Percentiles rank a stretch among this genome's conserved stretches.
Evolutionary conservation across 2,113 vertebrate species (phyloP).

Genomic region (Lepidothrix coronata): DNA sequence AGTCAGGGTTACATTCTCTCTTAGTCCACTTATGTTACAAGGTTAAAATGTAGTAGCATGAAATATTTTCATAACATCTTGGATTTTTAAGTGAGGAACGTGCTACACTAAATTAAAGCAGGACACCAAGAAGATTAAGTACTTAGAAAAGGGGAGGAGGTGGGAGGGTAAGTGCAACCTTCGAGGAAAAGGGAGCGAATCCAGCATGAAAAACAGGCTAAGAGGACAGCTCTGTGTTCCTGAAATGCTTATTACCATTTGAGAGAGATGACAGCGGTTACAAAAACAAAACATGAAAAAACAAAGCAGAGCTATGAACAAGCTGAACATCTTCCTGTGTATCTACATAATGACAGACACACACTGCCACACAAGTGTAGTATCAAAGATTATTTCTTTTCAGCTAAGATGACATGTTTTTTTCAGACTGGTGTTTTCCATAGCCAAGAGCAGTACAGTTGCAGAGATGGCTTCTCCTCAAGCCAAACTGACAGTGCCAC

Average conservation of each 20-base stretch:
- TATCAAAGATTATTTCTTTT: neutral
- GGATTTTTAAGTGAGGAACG: slow-evolving; percentile 4
- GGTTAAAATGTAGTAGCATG: neutral
- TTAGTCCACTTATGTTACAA: neutral
- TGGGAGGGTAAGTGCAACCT: neutral
- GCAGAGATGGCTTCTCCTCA: neutral
- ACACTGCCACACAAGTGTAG: neutral
- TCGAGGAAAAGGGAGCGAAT: neutral
- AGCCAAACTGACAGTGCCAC: neutral
- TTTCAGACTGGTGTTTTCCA: neutral
- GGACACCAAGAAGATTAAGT: neutral
- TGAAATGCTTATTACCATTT: neutral
- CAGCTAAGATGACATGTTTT: neutral
- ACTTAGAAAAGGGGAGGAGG: neutral
- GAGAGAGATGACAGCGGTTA: neutral
- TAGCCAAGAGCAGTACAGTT: neutral
- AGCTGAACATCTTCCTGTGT: neutral
- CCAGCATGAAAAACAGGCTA: neutral
- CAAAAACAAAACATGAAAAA: neutral
- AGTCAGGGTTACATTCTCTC: neutral
- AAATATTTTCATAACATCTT: slow-evolving; percentile 17
- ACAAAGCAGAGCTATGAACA: neutral
- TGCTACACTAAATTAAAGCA: neutral
- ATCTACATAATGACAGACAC: neutral
- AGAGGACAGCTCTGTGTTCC: neutral